These are phyloP conservation scores for Menidia menidia DNA, from an alignment of 2,797 vertebrate genomes.

Conservation along the genomic window DNA sequence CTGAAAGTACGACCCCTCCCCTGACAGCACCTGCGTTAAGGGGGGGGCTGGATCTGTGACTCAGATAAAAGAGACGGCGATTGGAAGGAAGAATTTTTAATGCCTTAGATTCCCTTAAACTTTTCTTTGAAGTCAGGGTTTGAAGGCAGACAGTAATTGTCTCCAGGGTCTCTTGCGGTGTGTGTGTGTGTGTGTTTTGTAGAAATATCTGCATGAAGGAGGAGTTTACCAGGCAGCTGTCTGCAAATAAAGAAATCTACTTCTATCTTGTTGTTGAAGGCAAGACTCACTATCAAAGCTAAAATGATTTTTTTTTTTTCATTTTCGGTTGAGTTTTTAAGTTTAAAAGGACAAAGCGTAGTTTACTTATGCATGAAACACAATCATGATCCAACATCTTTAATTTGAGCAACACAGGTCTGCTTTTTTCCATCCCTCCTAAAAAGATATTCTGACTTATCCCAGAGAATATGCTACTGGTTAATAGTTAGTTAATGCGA, in stretches of 20 bases:
- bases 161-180: slow-evolving; percentile 58
- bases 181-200: slow-evolving; percentile 8
- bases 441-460: neutral
- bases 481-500: neutral
- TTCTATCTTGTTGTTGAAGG: slow-evolving; percentile 1
- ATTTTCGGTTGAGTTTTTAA: neutral
- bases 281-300: no score
- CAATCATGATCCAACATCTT: neutral
- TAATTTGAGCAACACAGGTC: neutral
- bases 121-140: slow-evolving; percentile 70
- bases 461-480: neutral
- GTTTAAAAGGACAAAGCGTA: neutral
- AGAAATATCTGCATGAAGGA: slow-evolving; percentile 38
- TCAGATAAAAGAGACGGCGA: slow-evolving; percentile 62
- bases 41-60: slow-evolving; percentile 63
- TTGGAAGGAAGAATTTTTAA: slow-evolving; percentile 76
- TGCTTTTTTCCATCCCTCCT: neutral
- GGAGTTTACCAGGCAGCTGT: slow-evolving; percentile 32
- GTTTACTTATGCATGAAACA: neutral
- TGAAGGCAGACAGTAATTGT: slow-evolving; percentile 76
- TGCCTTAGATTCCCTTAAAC: slow-evolving; percentile 66
- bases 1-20: slow-evolving; percentile 56
- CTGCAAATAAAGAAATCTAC: slow-evolving; percentile 11
- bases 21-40: slow-evolving; percentile 62
- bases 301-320: neutral